phyloP scores from a whole-genome alignment of 2,113 vertebrate species.

The Strix aluco region DNA sequence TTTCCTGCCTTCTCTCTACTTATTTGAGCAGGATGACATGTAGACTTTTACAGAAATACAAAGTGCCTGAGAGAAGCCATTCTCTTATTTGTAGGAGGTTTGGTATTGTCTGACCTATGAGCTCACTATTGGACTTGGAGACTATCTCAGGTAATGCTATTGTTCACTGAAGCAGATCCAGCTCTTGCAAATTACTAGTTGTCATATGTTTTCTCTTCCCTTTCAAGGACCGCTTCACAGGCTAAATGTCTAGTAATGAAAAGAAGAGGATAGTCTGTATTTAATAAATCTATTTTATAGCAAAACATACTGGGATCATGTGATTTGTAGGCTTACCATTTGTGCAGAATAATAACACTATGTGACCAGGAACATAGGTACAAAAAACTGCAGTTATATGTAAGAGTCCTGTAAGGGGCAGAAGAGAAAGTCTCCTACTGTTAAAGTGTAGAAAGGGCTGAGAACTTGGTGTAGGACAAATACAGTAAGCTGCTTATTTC shows the following conservation, averaged over 20 bases:
- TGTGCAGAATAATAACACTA: constrained; percentile 10
- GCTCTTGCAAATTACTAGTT: constrained; percentile 65
- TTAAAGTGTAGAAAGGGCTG: background rate
- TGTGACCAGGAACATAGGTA: background rate
- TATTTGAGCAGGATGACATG: background rate
- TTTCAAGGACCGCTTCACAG: constrained; percentile 60
- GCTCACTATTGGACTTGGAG: constrained; percentile 33
- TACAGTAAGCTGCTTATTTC: background rate
- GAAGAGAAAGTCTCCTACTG: background rate
- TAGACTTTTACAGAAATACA: background rate
- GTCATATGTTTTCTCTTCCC: constrained; percentile 56
- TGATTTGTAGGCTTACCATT: constrained; percentile 23
- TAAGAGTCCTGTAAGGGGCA: background rate
- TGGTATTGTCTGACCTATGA: constrained; percentile 43
- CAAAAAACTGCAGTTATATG: background rate
- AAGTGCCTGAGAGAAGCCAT: background rate
- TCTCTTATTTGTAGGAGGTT: constrained; percentile 15
- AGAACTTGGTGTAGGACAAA: background rate
- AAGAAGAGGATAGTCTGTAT: constrained; percentile 55
- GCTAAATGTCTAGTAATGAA: constrained; percentile 65
- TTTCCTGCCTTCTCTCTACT: background rate
- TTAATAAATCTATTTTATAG: constrained; percentile 69
- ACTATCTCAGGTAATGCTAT: constrained; percentile 56
- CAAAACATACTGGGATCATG: constrained; percentile 32
- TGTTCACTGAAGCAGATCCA: constrained; percentile 63